Percentiles rank a stretch among this genome's conserved stretches.
phyloP scores from a whole-genome alignment of 2,888 invertebrate genomes.

The Pinctada fucata region DNA sequence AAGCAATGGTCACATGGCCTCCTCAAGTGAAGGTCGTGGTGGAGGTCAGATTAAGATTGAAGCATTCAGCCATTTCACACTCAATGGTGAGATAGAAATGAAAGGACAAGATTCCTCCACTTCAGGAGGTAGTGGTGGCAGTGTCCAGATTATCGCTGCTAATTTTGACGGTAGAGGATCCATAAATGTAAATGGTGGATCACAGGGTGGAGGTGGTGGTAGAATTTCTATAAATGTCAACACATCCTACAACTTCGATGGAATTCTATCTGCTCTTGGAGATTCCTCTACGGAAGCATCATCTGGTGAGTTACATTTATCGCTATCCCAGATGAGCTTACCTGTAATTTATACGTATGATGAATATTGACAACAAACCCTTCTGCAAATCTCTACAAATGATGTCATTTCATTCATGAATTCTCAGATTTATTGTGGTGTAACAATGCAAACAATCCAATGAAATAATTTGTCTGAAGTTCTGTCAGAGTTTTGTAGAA shows the following conservation, averaged over 20 bases:
- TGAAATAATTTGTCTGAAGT: no score
- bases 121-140: conserved; percentile 61
- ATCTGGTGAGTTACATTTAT: conserved; percentile 12
- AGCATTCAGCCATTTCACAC: conserved; percentile 30
- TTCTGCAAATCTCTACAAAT: no score
- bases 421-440: no score
- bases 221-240: conserved; percentile 42
- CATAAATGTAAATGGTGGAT: conserved; percentile 52
- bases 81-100: conserved; percentile 59
- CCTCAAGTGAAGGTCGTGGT: conserved; percentile 44
- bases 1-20: conserved; percentile 56
- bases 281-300: conserved; percentile 12
- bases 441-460: no score
- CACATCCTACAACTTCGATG: conserved; percentile 36
- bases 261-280: conserved; percentile 36
- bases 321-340: background rate
- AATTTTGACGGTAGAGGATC: conserved; percentile 51
- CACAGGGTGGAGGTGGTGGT: conserved; percentile 59
- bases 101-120: conserved; percentile 42
- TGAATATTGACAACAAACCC: no score
- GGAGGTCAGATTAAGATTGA: conserved; percentile 58
- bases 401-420: no score
- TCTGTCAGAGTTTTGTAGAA: no score
- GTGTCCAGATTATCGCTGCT: conserved; percentile 45
- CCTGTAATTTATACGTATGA: no score